Evolutionary conservation across 2,888 invertebrate genomes (phyloP).

Genomic region (Cosmia trapezina): DNA sequence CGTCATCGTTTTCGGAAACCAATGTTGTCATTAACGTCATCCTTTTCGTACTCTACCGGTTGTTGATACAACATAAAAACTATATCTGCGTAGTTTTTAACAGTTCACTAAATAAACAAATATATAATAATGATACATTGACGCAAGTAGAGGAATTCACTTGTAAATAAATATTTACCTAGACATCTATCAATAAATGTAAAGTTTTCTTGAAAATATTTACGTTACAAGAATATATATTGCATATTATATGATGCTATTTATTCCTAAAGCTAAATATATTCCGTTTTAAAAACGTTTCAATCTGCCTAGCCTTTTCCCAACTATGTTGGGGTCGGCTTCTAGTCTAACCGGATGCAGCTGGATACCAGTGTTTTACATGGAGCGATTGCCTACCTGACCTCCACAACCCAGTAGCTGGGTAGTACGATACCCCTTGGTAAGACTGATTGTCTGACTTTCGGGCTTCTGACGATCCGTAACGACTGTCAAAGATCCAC

Average conservation of each 20-base stretch:
- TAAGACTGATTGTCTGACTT: too few species aligned
- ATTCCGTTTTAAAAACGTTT: constrained; percentile 2
- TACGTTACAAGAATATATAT: constrained; percentile 37
- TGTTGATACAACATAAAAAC: constrained; percentile 24
- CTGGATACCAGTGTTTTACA: too few species aligned
- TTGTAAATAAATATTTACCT: constrained; percentile 37
- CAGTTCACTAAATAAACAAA: constrained; percentile 29
- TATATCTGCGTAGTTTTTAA: constrained; percentile 28
- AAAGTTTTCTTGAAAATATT: constrained; percentile 41
- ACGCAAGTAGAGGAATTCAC: constrained; percentile 27
- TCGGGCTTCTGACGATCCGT: too few species aligned
- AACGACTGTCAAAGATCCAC: too few species aligned
- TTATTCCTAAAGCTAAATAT: constrained; percentile 17
- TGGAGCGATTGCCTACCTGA: too few species aligned
- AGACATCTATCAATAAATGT: constrained; percentile 28
- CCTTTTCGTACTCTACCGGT: background rate
- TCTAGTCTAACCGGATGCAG: too few species aligned
- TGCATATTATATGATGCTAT: background rate
- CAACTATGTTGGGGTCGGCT: too few species aligned
- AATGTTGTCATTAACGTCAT: background rate
- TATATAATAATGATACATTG: constrained; percentile 21
- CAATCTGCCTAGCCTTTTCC: too few species aligned
- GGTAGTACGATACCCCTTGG: too few species aligned
- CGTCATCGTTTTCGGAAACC: background rate
- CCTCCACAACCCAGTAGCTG: too few species aligned